These are phyloP conservation scores for Takifugu rubripes DNA, from an alignment of 2,797 vertebrate species.

Conservation along the genomic window DNA sequence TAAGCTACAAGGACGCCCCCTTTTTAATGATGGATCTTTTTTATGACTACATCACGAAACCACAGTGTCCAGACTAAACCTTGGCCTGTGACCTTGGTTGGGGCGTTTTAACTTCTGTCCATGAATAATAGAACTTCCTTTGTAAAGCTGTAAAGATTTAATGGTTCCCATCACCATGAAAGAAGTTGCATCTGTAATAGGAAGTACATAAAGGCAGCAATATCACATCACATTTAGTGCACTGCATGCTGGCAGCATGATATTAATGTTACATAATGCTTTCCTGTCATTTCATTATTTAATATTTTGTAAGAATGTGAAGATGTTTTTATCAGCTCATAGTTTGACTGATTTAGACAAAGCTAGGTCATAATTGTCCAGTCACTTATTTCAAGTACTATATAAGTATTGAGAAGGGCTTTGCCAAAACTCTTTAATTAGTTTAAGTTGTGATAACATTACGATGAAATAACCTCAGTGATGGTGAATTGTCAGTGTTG, in stretches of 20 bases:
- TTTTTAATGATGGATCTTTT: not conserved
- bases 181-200: not conserved
- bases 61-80: constrained; percentile 8
- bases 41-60: not conserved
- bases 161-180: constrained; percentile 16
- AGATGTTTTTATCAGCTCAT: not conserved
- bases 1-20: not conserved
- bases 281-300: not conserved
- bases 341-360: not conserved
- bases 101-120: constrained; percentile 27
- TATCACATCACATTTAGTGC: constrained; percentile 4
- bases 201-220: constrained; percentile 27
- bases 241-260: constrained; percentile 7
- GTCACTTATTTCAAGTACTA: no score
- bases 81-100: constrained; percentile 1
- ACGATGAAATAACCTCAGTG: no score
- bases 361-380: not conserved
- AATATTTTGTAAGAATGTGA: constrained; percentile 1
- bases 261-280: not conserved
- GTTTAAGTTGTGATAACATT: no score
- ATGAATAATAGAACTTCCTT: constrained; percentile 65
- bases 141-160: constrained; percentile 43
- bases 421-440: no score
- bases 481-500: no score
- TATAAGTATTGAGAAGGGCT: no score